phyloP scores from a whole-genome alignment of 2,113 vertebrate species.

The Ramphastos sulfuratus region DNA sequence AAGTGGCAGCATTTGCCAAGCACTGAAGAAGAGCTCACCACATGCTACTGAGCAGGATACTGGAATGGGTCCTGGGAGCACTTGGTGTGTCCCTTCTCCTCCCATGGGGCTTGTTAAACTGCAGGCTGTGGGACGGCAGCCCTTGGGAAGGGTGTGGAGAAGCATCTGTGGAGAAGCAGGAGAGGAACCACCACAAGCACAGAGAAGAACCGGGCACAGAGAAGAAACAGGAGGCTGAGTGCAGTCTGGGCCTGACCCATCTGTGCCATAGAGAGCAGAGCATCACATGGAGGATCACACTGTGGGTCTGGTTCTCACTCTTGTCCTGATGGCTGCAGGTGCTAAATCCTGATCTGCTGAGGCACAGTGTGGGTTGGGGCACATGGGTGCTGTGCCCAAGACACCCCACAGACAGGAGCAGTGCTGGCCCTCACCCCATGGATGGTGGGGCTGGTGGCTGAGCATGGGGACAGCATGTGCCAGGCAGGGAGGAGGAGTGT shows the following conservation, averaged over 20 bases:
- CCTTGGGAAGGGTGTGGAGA: not conserved
- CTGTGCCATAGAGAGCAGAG: rapidly evolving
- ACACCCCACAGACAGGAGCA: rapidly evolving
- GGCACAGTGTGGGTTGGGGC: rapidly evolving
- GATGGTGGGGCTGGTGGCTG: not conserved
- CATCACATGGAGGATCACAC: rapidly evolving
- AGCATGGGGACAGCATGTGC: rapidly evolving
- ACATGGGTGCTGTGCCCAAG: not conserved
- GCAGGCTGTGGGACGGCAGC: not conserved
- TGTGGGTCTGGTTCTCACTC: not conserved
- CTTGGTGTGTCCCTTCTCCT: not conserved
- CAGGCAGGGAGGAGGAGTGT: not conserved
- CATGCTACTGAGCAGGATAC: rapidly evolving
- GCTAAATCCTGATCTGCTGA: not conserved
- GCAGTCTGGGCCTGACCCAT: not conserved
- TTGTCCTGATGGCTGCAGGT: rapidly evolving
- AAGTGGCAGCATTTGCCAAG: rapidly evolving
- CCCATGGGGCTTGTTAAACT: rapidly evolving
- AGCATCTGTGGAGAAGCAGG: not conserved
- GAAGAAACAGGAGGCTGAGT: not conserved
- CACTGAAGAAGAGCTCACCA: not conserved
- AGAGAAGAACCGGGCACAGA: rapidly evolving
- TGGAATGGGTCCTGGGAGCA: not conserved
- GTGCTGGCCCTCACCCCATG: rapidly evolving
- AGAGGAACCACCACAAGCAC: too few relatives aligned